These are phyloP conservation scores for Cochlearius cochlearius DNA, from an alignment of 2,113 vertebrate species.

Conservation along the genomic window DNA sequence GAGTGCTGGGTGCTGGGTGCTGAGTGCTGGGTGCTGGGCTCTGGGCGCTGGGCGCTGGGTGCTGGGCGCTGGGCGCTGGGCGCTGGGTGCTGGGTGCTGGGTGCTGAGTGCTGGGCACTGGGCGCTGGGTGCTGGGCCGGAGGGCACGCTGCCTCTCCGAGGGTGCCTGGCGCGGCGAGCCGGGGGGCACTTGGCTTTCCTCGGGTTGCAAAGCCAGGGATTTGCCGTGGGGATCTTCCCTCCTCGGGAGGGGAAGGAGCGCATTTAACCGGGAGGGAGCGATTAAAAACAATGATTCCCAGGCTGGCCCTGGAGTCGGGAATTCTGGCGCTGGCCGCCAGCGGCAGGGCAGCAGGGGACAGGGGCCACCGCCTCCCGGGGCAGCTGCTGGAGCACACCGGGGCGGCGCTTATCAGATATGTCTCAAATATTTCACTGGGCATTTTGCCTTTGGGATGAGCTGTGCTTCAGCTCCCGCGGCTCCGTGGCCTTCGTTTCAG, in stretches of 20 bases:
- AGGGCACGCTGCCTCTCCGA: background rate
- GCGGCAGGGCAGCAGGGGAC: background rate
- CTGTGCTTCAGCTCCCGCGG: fast-evolving
- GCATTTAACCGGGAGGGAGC: fast-evolving
- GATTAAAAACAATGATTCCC: fast-evolving
- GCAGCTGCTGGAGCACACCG: background rate
- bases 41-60: too few relatives aligned
- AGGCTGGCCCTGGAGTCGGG: fast-evolving
- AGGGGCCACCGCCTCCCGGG: background rate
- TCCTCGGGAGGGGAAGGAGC: background rate
- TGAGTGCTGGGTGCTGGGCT: too few relatives aligned
- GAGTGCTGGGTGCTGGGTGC: too few relatives aligned
- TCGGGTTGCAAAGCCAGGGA: fast-evolving
- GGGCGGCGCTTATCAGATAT: fast-evolving
- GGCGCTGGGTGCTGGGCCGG: too few relatives aligned
- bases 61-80: too few relatives aligned
- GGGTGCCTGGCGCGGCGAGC: background rate
- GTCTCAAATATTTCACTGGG: background rate
- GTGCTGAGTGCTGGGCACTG: too few relatives aligned
- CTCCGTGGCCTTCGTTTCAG: background rate
- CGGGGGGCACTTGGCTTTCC: too few relatives aligned
- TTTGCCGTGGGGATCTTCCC: fast-evolving
- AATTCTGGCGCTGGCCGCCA: background rate
- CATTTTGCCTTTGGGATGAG: background rate
- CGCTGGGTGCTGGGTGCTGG: too few relatives aligned